phyloP scores from a whole-genome alignment of 2,888 invertebrate genomes.

The Eudemis profundana region DNA sequence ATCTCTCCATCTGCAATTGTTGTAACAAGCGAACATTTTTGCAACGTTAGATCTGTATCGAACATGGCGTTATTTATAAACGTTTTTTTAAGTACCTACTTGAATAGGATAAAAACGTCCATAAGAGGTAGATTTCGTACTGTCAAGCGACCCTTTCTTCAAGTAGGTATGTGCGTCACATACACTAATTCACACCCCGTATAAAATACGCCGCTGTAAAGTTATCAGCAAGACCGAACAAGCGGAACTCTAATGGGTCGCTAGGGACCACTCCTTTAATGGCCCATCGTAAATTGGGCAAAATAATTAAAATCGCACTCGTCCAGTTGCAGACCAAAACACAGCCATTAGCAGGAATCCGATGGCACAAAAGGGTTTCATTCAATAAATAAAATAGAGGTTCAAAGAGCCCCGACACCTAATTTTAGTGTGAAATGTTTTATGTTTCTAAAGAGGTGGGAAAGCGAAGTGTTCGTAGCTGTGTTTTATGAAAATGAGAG shows the following conservation, averaged over 20 bases:
- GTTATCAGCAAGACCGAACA: slow-evolving; percentile 81
- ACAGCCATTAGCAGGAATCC: slow-evolving; percentile 70
- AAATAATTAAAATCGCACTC: slow-evolving; percentile 84
- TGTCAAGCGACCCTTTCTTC: slow-evolving; percentile 10
- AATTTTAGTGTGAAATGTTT: slow-evolving; percentile 44
- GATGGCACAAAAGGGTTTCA: slow-evolving; percentile 76
- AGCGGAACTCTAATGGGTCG: slow-evolving; percentile 74
- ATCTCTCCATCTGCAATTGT: too few relatives aligned
- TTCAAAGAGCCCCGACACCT: slow-evolving; percentile 52
- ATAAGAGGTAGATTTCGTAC: neutral
- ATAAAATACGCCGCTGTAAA: slow-evolving; percentile 79
- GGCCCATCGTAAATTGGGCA: slow-evolving; percentile 84
- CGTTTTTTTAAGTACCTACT: too few relatives aligned
- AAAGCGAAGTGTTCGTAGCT: slow-evolving; percentile 10
- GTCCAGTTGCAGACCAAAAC: slow-evolving; percentile 76
- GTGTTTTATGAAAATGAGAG: slow-evolving; percentile 25
- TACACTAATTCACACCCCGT: slow-evolving; percentile 72
- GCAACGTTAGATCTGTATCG: too few relatives aligned
- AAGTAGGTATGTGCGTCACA: slow-evolving; percentile 50
- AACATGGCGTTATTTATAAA: too few relatives aligned
- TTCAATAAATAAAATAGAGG: slow-evolving; percentile 77
- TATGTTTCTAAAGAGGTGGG: slow-evolving; percentile 31
- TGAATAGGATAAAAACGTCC: too few relatives aligned
- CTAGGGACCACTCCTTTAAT: slow-evolving; percentile 81
- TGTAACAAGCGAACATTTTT: too few relatives aligned